Percentiles rank a stretch among this genome's conserved stretches.
phyloP scores from a whole-genome alignment of 2,113 vertebrate genomes.

The Motacilla tschutschensis region DNA sequence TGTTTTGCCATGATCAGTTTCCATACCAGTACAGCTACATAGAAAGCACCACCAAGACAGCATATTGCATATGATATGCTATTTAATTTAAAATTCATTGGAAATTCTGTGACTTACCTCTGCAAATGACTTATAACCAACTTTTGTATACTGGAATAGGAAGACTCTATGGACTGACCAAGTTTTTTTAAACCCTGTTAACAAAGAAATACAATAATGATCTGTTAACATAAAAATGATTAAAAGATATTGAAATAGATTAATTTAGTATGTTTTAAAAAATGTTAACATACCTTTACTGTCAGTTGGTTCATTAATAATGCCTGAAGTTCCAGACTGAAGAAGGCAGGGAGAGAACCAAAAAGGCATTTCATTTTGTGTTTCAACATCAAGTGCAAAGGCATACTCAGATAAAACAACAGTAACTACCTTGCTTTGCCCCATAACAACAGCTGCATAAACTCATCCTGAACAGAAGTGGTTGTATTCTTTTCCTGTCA shows the following conservation, averaged over 20 bases:
- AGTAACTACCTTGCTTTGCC: constrained; percentile 90
- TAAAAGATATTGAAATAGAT: background rate
- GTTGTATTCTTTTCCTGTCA: constrained; percentile 93
- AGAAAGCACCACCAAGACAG: background rate
- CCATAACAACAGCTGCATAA: constrained; percentile 94
- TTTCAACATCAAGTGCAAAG: background rate
- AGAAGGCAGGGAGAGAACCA: background rate
- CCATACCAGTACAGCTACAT: background rate
- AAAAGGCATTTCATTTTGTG: background rate
- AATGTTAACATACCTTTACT: constrained; percentile 82
- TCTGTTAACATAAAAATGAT: background rate
- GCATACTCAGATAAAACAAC: constrained; percentile 22
- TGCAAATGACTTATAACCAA: constrained; percentile 96
- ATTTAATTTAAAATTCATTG: background rate
- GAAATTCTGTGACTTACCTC: constrained; percentile 74
- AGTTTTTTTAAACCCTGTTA: constrained; percentile 94
- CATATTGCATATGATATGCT: accelerated
- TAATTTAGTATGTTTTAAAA: background rate
- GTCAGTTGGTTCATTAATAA: constrained; percentile 96
- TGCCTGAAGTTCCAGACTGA: constrained; percentile 91
- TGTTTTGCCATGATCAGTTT: background rate
- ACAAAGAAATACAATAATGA: background rate
- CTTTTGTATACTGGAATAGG: constrained; percentile 96
- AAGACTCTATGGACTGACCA: constrained; percentile 95
- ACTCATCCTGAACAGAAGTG: constrained; percentile 96